These are phyloP conservation scores for Caenorhabditis japonica DNA, from an alignment of 2,888 invertebrate species.

Conservation along the genomic window DNA sequence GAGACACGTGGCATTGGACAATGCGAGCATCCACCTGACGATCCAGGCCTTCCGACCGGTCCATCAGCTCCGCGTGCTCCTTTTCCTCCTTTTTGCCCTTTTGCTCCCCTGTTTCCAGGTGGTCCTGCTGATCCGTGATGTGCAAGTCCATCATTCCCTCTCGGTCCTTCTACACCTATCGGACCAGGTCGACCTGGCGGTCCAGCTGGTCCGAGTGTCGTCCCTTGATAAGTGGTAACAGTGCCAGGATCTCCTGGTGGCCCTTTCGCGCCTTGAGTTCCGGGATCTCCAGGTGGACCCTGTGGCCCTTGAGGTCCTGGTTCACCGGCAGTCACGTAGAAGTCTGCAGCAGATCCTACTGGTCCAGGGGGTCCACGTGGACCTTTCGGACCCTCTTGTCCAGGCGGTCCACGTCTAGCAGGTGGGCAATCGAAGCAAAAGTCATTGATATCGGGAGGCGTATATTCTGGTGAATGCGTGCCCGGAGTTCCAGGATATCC, in stretches of 20 bases:
- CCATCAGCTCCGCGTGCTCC: conserved; percentile 44
- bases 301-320: conserved; percentile 52
- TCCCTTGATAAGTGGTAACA: background rate
- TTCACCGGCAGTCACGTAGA: conserved; percentile 30
- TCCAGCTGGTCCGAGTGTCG: conserved; percentile 23
- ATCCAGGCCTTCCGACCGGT: conserved; percentile 34
- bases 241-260: conserved; percentile 36
- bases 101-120: conserved; percentile 55
- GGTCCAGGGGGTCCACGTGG: conserved; percentile 48
- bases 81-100: conserved; percentile 46
- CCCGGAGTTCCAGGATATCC: conserved; percentile 46
- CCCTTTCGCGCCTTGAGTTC: conserved; percentile 50
- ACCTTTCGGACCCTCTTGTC: conserved; percentile 53
- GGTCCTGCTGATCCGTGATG: conserved; percentile 52
- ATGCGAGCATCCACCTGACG: conserved; percentile 43
- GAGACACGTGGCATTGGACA: conserved; percentile 53
- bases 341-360: conserved; percentile 18
- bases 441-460: conserved; percentile 40
- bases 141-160: conserved; percentile 18
- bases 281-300: conserved; percentile 52
- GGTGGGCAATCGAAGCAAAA: conserved; percentile 68
- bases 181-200: conserved; percentile 49
- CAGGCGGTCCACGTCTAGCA: conserved; percentile 60
- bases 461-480: conserved; percentile 14
- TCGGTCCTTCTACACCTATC: conserved; percentile 32